phyloP scores from a whole-genome alignment of 2,888 invertebrate species.

The Chesias legatella region DNA sequence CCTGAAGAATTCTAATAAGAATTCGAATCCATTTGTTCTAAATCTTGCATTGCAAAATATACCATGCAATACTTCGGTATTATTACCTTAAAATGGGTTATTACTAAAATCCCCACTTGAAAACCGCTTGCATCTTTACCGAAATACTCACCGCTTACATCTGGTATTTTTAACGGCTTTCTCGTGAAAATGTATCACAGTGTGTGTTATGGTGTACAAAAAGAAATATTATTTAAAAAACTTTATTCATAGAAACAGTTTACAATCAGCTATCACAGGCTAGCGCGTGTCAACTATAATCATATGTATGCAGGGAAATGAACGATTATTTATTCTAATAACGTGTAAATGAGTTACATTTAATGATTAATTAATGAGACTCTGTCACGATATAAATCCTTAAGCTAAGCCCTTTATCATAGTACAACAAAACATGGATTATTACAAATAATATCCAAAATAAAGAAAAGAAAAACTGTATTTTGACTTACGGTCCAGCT shows the following conservation, averaged over 20 bases:
- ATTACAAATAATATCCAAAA: slow-evolving; percentile 10
- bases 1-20: too few species aligned
- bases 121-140: too few species aligned
- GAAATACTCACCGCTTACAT: too few species aligned
- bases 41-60: too few species aligned
- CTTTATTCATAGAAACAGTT: slow-evolving; percentile 65
- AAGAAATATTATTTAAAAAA: slow-evolving; percentile 22
- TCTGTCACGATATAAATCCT: slow-evolving; percentile 19
- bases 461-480: slow-evolving; percentile 32
- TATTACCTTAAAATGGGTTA: too few species aligned
- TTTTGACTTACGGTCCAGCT: slow-evolving; percentile 40
- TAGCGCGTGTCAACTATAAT: slow-evolving; percentile 47
- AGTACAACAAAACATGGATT: slow-evolving; percentile 16
- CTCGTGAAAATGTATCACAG: too few species aligned
- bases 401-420: slow-evolving; percentile 21
- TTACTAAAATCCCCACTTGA: too few species aligned
- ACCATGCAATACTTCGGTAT: too few species aligned
- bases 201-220: too few species aligned
- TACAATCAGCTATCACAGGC: slow-evolving; percentile 74
- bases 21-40: too few species aligned
- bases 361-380: slow-evolving; percentile 17
- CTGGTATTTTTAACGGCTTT: too few species aligned
- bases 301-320: slow-evolving; percentile 15
- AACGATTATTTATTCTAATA: slow-evolving; percentile 1
- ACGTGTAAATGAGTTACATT: slow-evolving; percentile 9